Evolutionary conservation across 2,113 vertebrate genomes (phyloP).

Genomic region (Melanotaenia duboulayi): DNA sequence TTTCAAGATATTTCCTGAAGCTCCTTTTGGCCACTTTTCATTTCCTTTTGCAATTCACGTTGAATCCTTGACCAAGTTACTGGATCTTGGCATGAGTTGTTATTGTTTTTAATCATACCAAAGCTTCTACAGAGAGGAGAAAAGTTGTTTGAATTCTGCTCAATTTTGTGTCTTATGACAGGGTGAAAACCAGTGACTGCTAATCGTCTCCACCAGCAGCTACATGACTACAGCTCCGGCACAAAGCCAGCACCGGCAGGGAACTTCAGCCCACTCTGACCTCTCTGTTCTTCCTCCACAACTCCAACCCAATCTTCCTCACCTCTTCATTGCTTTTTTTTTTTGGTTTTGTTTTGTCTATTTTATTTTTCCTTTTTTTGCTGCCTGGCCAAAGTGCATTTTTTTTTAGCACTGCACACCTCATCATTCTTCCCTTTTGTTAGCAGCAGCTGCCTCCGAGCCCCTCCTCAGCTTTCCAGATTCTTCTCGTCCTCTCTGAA

Average conservation of each 20-base stretch:
- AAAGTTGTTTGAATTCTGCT: background rate
- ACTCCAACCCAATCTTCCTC: constrained; percentile 42
- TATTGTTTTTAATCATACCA: background rate
- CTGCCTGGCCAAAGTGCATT: constrained; percentile 4
- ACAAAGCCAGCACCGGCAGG: constrained; percentile 69
- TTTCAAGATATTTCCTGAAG: background rate
- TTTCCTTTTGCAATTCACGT: no score
- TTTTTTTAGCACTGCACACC: background rate
- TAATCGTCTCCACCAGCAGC: constrained; percentile 59
- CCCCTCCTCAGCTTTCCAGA: background rate
- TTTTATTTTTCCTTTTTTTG: background rate
- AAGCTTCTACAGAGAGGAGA: background rate
- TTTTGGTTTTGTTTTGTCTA: no score
- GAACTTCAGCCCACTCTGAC: constrained; percentile 66
- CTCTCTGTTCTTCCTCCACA: constrained; percentile 32
- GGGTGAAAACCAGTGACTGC: constrained; percentile 80
- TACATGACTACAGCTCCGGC: constrained; percentile 29
- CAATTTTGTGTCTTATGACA: constrained; percentile 58
- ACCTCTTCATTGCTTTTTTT: background rate
- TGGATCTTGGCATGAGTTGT: constrained; percentile 8
- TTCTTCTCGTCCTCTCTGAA: constrained; percentile 37
- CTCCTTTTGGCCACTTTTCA: no score
- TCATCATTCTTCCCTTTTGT: background rate
- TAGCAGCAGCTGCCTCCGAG: background rate
- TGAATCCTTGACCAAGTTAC: background rate